Evolutionary conservation across 2,888 invertebrate species (phyloP).

Genomic region (Xanthorhoe designata): DNA sequence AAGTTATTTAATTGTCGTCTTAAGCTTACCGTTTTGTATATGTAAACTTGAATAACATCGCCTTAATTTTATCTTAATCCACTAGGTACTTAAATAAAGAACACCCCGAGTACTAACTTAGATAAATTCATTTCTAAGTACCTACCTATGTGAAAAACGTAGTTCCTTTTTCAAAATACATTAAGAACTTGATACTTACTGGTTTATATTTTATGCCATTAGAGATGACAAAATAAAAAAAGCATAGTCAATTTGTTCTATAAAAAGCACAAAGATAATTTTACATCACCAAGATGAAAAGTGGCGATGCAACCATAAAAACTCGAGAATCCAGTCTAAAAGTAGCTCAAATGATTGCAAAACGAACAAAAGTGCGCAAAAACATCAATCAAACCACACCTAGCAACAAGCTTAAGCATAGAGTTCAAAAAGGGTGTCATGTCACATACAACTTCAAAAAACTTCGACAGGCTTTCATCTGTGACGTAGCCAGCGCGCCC

Average conservation of each 20-base stretch:
- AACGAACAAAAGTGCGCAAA: conserved; percentile 13
- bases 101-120: too few relatives aligned
- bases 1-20: too few relatives aligned
- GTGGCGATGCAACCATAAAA: background rate
- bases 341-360: conserved; percentile 6
- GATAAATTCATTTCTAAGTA: too few relatives aligned
- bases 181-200: too few relatives aligned
- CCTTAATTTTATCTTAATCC: too few relatives aligned
- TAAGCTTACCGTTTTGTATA: too few relatives aligned
- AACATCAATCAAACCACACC: conserved; percentile 17
- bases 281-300: background rate
- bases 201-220: too few relatives aligned
- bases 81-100: too few relatives aligned
- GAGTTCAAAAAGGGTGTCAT: conserved; percentile 43
- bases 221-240: background rate
- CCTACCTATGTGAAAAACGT: too few relatives aligned
- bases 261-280: background rate
- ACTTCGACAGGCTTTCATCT: conserved; percentile 67
- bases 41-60: too few relatives aligned
- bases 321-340: conserved; percentile 6
- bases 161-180: too few relatives aligned
- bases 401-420: conserved; percentile 13
- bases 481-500: conserved; percentile 74
- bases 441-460: conserved; percentile 47
- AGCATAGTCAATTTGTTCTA: background rate